phyloP scores from a whole-genome alignment of 1,140 invertebrate species.

The Frieseomelitta varia region DNA sequence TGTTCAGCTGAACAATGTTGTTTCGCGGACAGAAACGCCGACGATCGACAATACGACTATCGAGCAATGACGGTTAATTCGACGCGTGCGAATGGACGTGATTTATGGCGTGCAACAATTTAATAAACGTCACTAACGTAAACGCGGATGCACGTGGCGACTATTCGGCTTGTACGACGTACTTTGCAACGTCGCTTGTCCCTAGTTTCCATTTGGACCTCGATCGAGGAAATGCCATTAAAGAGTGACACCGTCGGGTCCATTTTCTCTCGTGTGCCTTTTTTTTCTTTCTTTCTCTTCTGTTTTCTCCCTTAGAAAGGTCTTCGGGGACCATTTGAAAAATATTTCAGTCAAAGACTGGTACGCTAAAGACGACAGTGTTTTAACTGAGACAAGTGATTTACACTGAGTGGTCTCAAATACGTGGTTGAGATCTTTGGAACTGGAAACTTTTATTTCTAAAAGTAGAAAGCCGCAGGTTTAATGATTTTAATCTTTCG shows the following conservation, averaged over 20 bases:
- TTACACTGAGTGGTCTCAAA: too few species aligned
- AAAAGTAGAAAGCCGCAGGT: too few species aligned
- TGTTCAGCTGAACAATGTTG: neutral
- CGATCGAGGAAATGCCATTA: neutral
- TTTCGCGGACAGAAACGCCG: neutral
- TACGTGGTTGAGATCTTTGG: too few species aligned
- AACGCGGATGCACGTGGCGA: neutral
- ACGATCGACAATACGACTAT: slow-evolving; percentile 7
- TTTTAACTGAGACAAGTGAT: too few species aligned
- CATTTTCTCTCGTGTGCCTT: neutral
- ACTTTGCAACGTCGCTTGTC: neutral
- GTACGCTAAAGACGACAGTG: neutral
- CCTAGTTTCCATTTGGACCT: neutral
- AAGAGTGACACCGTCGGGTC: too few species aligned
- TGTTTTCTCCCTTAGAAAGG: neutral
- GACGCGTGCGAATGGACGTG: slow-evolving; percentile 1
- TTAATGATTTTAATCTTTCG: too few species aligned
- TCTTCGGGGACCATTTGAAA: neutral
- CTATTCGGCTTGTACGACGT: neutral
- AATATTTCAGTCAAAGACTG: neutral
- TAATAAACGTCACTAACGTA: slow-evolving; percentile 45
- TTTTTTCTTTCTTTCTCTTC: neutral
- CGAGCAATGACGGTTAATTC: slow-evolving; percentile 18
- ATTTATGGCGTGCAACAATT: slow-evolving; percentile 42
- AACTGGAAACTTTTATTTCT: too few species aligned